Evolutionary conservation across 2,113 vertebrate genomes (phyloP).

Genomic region (Corvus cornix): DNA sequence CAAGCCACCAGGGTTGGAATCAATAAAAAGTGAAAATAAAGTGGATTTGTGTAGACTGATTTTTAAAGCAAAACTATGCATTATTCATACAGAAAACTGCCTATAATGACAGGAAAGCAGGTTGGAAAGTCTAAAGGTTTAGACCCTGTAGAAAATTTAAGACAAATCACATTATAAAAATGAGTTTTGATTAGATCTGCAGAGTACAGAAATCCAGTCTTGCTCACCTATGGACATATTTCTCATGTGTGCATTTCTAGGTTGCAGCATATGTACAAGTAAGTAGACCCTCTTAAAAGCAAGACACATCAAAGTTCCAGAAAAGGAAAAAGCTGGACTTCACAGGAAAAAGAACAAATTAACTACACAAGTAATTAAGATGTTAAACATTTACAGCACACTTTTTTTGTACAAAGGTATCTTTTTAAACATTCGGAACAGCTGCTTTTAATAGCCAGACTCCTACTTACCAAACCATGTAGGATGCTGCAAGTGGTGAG

Average conservation of each 20-base stretch:
- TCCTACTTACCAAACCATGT: background rate
- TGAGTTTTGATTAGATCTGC: conserved; percentile 16
- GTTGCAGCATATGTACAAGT: background rate
- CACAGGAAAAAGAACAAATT: background rate
- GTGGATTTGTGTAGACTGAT: background rate
- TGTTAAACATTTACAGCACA: background rate
- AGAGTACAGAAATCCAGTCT: background rate
- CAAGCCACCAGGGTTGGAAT: conserved; percentile 27
- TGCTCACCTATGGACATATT: background rate
- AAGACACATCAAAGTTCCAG: background rate
- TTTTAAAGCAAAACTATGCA: conserved; percentile 16
- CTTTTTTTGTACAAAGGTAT: background rate
- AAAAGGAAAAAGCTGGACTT: background rate
- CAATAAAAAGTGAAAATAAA: conserved; percentile 47
- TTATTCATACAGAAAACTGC: conserved; percentile 46
- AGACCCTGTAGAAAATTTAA: background rate
- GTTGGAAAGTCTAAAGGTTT: conserved; percentile 1
- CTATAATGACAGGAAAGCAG: conserved; percentile 12
- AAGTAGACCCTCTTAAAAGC: background rate
- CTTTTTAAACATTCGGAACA: background rate
- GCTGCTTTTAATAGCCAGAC: background rate
- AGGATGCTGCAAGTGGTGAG: background rate
- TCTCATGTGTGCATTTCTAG: background rate
- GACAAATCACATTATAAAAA: conserved; percentile 45
- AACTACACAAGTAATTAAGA: background rate